These are phyloP conservation scores for Crossaster papposus DNA, from an alignment of 53 echinoderm and acorn worm genomes.

Conservation along the genomic window DNA sequence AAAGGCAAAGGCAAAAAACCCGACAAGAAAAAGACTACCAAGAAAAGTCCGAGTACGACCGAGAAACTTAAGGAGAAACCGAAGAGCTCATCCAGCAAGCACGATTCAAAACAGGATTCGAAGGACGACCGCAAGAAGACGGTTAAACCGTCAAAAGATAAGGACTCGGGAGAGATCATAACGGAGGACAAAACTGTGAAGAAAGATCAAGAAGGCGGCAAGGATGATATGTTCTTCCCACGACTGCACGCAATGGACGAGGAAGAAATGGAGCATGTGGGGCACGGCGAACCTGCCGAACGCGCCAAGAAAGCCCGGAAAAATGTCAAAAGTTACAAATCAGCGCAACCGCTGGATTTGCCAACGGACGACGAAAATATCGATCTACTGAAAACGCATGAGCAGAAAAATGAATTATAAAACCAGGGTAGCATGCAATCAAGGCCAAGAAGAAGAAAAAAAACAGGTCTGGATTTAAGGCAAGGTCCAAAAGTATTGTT, in stretches of 20 bases:
- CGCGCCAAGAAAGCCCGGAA: background rate
- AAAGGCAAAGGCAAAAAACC: background rate
- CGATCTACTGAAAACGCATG: background rate
- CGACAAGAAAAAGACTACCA: conserved; percentile 56
- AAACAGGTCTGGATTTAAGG: background rate
- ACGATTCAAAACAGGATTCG: conserved; percentile 12
- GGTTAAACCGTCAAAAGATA: conserved; percentile 6
- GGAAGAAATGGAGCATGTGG: background rate
- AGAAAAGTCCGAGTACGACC: conserved; percentile 51
- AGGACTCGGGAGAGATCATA: too few species aligned
- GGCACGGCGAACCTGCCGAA: background rate
- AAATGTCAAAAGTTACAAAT: background rate
- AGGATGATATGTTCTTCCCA: background rate
- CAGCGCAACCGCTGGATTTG: background rate
- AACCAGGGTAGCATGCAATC: background rate
- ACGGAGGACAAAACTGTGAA: background rate
- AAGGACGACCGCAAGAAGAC: background rate
- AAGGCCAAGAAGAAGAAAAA: background rate
- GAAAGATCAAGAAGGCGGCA: background rate
- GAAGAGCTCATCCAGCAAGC: conserved; percentile 6
- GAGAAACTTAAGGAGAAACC: conserved; percentile 34
- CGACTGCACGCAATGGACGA: background rate
- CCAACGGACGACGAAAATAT: background rate
- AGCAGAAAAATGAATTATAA: conserved; percentile 49
- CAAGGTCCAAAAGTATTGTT: background rate